Base-by-base conservation (phyloP, 2,113 vertebrate species). In the Hoplias malabaricus region DNA sequence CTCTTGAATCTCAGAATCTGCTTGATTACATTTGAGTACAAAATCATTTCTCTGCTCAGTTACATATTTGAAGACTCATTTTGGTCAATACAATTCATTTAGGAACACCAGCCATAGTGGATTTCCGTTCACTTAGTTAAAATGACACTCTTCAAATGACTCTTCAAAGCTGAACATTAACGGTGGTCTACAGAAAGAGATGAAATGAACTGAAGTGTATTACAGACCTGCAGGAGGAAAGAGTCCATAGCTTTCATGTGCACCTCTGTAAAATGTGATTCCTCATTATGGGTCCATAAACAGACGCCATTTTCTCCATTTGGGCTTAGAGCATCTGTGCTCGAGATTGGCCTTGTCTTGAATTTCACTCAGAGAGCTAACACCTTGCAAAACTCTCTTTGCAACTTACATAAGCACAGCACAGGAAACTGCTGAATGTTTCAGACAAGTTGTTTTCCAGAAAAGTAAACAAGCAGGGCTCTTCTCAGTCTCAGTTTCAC, bases 401-500 rank as follows among this genome's bases (percentile, higher is more conserved):
- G 13, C 77, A 78, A 54, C 80, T 88, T 87, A 85, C 84, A 80
- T 83, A 86, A 87, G 82, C 83, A 84, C 2, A 69, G 80, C 75
- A 79, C 84, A 87, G 87, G 87, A 88, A 89, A 80, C 84, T 68
- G 82, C 50, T 82, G 76, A 74, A 85, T 80, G 78, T 81, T 88
- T 86, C 84, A 78, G 69, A 50, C 82, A 85, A 79, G 70, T 83
- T 81, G 71, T 86, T 90, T 86, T 86, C 80, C 68, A 62, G 54
- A 54, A 82, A 83, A 77, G 42, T 74, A 77, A 86, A 78, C 85
- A 86, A 86, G 84, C 81, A 80, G 76, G 68, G 21, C 57, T n/a
- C 62, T 50, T 31, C 4, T 36, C 63, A 23, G 71, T 34, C 71
- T 25, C 65, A 57, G 53, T 77, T 31, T 68, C 66, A 69, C 78